Conservation (phyloP, 2,113 vertebrate genomes). For the Eulemur macaco region DNA sequence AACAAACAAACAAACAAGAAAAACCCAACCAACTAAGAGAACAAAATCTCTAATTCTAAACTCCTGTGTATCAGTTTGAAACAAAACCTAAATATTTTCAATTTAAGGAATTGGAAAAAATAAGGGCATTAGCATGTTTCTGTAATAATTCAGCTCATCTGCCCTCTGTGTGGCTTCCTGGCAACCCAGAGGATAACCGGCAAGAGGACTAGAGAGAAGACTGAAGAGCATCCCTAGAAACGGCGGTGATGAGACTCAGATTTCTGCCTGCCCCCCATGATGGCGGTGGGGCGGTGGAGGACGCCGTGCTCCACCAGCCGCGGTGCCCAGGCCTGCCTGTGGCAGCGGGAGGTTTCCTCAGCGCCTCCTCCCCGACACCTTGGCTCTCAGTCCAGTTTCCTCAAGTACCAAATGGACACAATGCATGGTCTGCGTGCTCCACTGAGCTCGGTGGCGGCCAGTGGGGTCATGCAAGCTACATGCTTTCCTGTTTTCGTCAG, state of each 20-base stretch:
- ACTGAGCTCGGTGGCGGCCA: neutral
- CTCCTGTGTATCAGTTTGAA: neutral
- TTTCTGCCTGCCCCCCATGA: neutral
- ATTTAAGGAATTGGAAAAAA: conserved; percentile 18
- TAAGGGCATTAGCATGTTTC: neutral
- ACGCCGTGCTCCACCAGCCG: fast-evolving
- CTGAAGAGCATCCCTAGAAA: neutral
- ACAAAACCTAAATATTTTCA: neutral
- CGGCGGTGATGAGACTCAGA: neutral
- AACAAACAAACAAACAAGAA: neutral
- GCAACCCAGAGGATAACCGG: neutral
- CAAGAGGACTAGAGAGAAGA: neutral
- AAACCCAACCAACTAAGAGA: neutral
- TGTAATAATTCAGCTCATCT: neutral
- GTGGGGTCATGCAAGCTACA: neutral
- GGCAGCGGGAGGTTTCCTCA: neutral
- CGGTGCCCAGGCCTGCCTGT: neutral
- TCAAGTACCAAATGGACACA: neutral
- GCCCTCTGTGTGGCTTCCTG: neutral
- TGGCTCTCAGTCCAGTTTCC: neutral
- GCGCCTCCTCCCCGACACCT: neutral
- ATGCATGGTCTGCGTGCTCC: neutral
- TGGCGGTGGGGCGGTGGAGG: neutral
- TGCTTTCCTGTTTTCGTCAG: neutral
- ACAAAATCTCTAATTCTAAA: neutral